Percentiles rank a stretch among this genome's conserved stretches.
Conservation (phyloP, 1,140 invertebrate species). For the Atta colombica region DNA sequence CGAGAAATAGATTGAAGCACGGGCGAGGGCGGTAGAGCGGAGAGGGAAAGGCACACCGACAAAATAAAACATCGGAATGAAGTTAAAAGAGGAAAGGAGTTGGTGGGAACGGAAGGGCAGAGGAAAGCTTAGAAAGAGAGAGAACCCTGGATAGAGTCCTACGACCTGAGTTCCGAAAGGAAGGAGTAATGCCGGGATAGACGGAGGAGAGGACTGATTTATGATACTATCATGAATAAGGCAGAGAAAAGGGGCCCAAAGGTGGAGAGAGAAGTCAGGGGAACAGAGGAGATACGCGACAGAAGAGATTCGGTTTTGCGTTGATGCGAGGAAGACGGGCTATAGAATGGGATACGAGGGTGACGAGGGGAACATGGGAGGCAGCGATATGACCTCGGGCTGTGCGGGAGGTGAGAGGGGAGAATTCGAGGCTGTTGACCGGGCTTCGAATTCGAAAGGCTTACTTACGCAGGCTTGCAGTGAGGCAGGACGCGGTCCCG, state of each 20-base stretch:
- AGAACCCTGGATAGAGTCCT: neutral
- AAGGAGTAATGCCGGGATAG: neutral
- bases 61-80: slow-evolving; percentile 11
- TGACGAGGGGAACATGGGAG: neutral
- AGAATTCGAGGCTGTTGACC: slow-evolving; percentile 83
- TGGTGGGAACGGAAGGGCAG: neutral
- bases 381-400: neutral
- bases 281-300: neutral
- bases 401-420: slow-evolving; percentile 16
- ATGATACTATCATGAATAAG: slow-evolving; percentile 44
- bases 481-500: slow-evolving; percentile 84
- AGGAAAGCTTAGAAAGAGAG: slow-evolving; percentile 20
- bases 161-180: neutral
- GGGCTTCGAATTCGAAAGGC: slow-evolving; percentile 80
- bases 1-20: neutral
- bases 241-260: neutral
- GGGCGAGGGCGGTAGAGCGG: neutral
- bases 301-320: slow-evolving; percentile 65
- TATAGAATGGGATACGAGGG: neutral
- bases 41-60: too few species aligned
- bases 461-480: slow-evolving; percentile 84
- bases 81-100: neutral
- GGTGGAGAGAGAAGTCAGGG: neutral
- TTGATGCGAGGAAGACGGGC: neutral
- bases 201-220: slow-evolving; percentile 64